Evolutionary conservation across 1,140 invertebrate genomes (phyloP).

Genomic region (Dinoponera quadriceps): DNA sequence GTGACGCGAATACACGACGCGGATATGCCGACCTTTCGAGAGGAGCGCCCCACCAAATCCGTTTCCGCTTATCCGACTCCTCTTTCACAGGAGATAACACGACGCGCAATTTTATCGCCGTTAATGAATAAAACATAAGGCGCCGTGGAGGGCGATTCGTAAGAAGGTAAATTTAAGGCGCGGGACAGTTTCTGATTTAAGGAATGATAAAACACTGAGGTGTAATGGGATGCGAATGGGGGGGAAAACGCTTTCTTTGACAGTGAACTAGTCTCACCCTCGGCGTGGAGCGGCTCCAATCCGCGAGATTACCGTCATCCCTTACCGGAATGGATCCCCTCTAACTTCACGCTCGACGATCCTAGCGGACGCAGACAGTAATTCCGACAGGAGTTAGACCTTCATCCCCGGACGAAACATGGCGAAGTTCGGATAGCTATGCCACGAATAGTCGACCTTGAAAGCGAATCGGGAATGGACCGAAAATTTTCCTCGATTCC

Average conservation of each 20-base stretch:
- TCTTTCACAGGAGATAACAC: neutral
- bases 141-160: neutral
- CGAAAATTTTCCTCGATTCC: neutral
- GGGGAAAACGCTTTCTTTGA: conserved; percentile 30
- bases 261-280: conserved; percentile 49
- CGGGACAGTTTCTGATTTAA: conserved; percentile 34
- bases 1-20: neutral
- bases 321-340: conserved; percentile 57
- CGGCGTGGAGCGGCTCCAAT: neutral
- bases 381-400: conserved; percentile 51
- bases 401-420: conserved; percentile 32
- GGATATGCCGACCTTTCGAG: neutral
- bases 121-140: conserved; percentile 13
- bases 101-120: neutral
- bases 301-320: conserved; percentile 71
- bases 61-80: neutral
- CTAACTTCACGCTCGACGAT: conserved; percentile 57
- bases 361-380: conserved; percentile 32
- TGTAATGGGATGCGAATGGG: conserved; percentile 47
- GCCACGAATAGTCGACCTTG: neutral
- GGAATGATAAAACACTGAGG: conserved; percentile 32
- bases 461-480: conserved; percentile 2
- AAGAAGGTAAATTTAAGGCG: conserved; percentile 3
- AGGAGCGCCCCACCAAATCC: neutral
- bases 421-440: conserved; percentile 16